Evolutionary conservation across 2,113 vertebrate species (phyloP).

Genomic region (Sinocyclocheilus anophthalmus): DNA sequence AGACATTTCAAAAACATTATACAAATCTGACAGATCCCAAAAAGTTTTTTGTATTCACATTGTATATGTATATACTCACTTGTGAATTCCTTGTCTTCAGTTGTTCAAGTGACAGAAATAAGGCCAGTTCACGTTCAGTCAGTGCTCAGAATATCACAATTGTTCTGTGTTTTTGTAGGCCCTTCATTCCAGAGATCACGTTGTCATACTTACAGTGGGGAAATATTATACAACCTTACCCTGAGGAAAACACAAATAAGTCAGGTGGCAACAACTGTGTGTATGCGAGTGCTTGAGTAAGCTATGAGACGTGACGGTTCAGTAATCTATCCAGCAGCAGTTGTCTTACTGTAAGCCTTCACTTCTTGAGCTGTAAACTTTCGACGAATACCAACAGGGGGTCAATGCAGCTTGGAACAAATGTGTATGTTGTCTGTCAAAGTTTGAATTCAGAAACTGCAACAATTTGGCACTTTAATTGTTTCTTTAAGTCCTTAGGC

Average conservation of each 20-base stretch:
- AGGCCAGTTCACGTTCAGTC: not conserved
- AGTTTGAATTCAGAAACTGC: not conserved
- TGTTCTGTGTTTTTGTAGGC: not conserved
- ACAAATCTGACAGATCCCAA: not conserved
- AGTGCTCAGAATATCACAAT: not conserved
- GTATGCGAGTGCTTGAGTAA: not conserved
- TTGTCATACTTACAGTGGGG: not conserved
- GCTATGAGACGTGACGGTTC: not conserved
- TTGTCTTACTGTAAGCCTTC: constrained; percentile 14
- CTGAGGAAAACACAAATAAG: not conserved
- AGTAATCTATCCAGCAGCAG: not conserved
- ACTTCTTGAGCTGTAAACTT: not conserved
- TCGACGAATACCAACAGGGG: not conserved
- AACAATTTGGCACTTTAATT: not conserved
- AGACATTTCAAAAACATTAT: not conserved
- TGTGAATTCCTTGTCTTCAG: constrained; percentile 2
- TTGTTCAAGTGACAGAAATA: constrained; percentile 1
- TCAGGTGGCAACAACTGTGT: not conserved
- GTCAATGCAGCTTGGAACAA: not conserved
- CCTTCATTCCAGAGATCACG: not conserved
- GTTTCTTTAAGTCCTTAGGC: constrained; percentile 1
- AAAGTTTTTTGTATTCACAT: not conserved
- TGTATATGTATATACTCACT: not conserved
- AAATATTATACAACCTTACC: not conserved
- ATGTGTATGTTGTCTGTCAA: not conserved